Evolutionary conservation across 2,888 invertebrate species (phyloP).

Genomic region (Octonoba sinensis): DNA sequence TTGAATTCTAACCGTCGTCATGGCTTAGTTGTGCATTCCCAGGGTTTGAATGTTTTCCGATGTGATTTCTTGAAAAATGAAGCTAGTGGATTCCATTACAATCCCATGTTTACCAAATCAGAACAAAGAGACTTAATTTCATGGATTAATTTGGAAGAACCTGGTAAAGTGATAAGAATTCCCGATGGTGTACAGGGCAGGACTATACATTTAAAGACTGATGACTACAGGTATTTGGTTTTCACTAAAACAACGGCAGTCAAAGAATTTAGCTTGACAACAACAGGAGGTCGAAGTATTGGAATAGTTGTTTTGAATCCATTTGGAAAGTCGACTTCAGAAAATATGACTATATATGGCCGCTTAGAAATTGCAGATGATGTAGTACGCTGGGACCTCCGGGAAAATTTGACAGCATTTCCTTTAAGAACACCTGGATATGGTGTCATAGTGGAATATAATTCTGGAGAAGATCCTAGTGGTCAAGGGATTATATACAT

Average conservation of each 20-base stretch:
- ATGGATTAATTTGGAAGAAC: slow-evolving; percentile 78
- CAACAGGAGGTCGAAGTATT: slow-evolving; percentile 71
- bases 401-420: slow-evolving; percentile 88
- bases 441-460: slow-evolving; percentile 83
- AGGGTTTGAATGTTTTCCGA: slow-evolving; percentile 82
- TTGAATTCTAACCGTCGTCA: slow-evolving; percentile 82
- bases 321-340: slow-evolving; percentile 87
- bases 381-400: slow-evolving; percentile 78
- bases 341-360: slow-evolving; percentile 84
- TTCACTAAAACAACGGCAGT: slow-evolving; percentile 17
- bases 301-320: slow-evolving; percentile 92
- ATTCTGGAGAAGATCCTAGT: slow-evolving; percentile 82
- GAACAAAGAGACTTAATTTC: slow-evolving; percentile 93
- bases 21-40: slow-evolving; percentile 89
- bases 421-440: slow-evolving; percentile 72
- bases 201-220: slow-evolving; percentile 25
- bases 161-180: slow-evolving; percentile 34
- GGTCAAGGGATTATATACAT: slow-evolving; percentile 87
- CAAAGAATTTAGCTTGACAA: slow-evolving; percentile 55
- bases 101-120: slow-evolving; percentile 85
- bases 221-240: slow-evolving; percentile 42
- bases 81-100: slow-evolving; percentile 90
- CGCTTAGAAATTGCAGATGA: slow-evolving; percentile 71
- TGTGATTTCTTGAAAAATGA: slow-evolving; percentile 76
- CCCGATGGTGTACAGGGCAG: slow-evolving; percentile 29